These are phyloP conservation scores for Amazona finschi DNA, from an alignment of 2,797 vertebrate species.

Conservation along the genomic window DNA sequence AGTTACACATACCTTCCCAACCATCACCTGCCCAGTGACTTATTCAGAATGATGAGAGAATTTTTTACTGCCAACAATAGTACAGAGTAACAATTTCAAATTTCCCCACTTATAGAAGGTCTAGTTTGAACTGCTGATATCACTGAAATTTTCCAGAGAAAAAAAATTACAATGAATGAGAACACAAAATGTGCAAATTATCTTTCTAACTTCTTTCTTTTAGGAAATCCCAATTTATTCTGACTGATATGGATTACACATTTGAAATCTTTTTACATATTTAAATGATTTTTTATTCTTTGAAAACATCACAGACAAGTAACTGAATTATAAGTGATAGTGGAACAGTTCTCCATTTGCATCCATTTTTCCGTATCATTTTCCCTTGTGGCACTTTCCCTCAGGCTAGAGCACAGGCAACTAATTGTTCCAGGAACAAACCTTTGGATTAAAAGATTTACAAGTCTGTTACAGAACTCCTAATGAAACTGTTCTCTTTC, in stretches of 20 bases:
- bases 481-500: slow-evolving; percentile 14
- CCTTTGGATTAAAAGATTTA: slow-evolving; percentile 2
- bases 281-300: neutral
- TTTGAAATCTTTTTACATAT: neutral
- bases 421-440: neutral
- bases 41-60: neutral
- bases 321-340: neutral
- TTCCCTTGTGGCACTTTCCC: neutral
- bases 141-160: neutral
- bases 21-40: neutral
- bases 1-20: neutral
- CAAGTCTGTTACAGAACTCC: neutral
- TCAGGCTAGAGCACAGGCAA: neutral
- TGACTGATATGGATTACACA: neutral
- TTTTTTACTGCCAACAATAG: neutral
- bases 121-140: neutral
- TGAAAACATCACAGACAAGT: neutral
- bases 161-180: neutral
- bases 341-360: neutral
- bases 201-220: neutral
- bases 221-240: neutral
- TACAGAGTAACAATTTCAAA: neutral
- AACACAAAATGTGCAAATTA: neutral
- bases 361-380: neutral
- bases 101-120: neutral